Base-by-base conservation (phyloP, 64 coral and sea anemone genomes). In the Montipora cactus region DNA sequence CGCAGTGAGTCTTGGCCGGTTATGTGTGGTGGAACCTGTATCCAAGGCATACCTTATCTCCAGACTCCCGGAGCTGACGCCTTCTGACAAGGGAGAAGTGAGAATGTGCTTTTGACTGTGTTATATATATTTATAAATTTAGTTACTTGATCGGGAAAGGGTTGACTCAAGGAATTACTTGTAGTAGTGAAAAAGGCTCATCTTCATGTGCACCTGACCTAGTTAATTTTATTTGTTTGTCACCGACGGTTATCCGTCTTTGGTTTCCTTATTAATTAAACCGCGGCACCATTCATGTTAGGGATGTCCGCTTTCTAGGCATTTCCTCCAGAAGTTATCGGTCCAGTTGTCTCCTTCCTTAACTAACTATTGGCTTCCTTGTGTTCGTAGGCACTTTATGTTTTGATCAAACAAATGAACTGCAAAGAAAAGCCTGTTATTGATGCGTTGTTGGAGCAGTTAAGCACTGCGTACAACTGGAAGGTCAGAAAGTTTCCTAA, bases 391-490 rank as follows among this genome's bases (percentile, higher is more conserved):
- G 98, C 98, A 64, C 67, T 99, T 0, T 91, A 96, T 25, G 95
- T 99, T 68, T 89, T 99, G 4, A 96, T 99, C 8, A 96, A 96
- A 78, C 95, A 99, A 83, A 74, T 99, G 85, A 96, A 99, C 53
- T 96, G 98, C 76, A 99, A 96, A 89, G 95, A 94, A 57, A 92
- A 90, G 76, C 16, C 89, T 85, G 89, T 96, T 59, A 55, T 96
- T 8, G 84, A 95, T 55, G 84, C 95, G 0, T 85, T 96, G 12
- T 53, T 99, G 68, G 88, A 96, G 44, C 95, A 99, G 48, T 75
- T 99, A 48, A 92, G 62, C 53, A 84, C 89, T 12, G 92, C 98
- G 21, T 70, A 86, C 75, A 99, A 96, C 80, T 99, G 98, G 98
- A 94, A 99, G 95, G 98, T 99, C 68, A 78, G 89, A n/a, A 74